A percentile compares a stretch with the other conserved stretches of the same genome.
Conservation (phyloP, 2,113 vertebrate species). For the Benitochromis conjunctus region DNA sequence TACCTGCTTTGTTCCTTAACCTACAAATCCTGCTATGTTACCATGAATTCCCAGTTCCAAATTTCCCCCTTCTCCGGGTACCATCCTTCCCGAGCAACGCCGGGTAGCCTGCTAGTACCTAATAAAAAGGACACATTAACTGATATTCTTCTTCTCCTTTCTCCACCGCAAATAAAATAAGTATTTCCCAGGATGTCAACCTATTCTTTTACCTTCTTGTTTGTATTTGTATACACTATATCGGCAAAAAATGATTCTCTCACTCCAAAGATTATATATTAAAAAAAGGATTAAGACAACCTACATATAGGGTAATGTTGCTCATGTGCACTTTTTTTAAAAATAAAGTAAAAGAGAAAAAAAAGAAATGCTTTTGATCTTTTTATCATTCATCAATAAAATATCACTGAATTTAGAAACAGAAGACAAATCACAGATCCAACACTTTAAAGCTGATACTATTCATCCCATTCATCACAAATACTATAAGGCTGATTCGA, state of each 20-base stretch:
- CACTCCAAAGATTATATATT: neutral
- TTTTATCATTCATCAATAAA: neutral
- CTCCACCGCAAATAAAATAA: neutral
- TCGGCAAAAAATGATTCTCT: neutral
- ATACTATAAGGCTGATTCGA: conserved; percentile 52
- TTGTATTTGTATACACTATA: neutral
- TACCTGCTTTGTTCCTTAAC: too few relatives aligned
- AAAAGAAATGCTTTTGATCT: neutral
- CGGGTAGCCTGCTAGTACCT: too few relatives aligned
- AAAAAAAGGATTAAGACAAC: neutral
- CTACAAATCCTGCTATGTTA: too few relatives aligned
- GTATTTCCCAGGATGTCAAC: neutral
- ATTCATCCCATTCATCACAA: conserved; percentile 31
- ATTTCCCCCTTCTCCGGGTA: too few relatives aligned
- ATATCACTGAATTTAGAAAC: conserved; percentile 1
- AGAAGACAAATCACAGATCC: neutral
- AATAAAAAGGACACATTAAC: neutral
- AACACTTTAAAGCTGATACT: conserved; percentile 47
- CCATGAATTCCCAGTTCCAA: too few relatives aligned
- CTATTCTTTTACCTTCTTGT: neutral
- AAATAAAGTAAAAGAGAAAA: neutral
- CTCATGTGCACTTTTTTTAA: neutral
- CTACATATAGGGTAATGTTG: neutral
- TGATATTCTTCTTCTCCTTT: neutral
- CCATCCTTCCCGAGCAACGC: too few relatives aligned